These are phyloP conservation scores for Pseudomyrmex pallidus DNA, from an alignment of 1,140 invertebrate genomes.

Conservation along the genomic window DNA sequence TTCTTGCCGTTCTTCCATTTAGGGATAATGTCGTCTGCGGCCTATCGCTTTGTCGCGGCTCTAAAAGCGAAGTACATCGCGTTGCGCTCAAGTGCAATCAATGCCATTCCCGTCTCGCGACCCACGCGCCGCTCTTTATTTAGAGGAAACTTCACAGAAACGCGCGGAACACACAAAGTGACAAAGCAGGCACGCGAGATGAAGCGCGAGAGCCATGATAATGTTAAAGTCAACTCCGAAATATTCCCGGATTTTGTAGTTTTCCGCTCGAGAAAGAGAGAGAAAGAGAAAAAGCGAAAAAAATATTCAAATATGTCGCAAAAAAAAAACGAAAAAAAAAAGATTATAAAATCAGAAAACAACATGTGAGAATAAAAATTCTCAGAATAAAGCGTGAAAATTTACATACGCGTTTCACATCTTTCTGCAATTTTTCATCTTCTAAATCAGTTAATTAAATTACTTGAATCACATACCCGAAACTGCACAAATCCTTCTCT, in stretches of 20 bases:
- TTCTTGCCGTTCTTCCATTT: slow-evolving; percentile 25
- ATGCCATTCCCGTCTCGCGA: background rate
- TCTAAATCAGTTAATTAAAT: too few species aligned
- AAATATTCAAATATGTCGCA: too few species aligned
- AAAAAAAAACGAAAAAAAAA: too few species aligned
- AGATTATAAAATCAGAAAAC: too few species aligned
- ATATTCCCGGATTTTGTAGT: background rate
- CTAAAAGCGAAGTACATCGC: slow-evolving; percentile 43
- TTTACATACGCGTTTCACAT: too few species aligned
- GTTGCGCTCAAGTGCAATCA: slow-evolving; percentile 30
- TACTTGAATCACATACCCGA: too few species aligned
- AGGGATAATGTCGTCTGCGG: slow-evolving; percentile 35
- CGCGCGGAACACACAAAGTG: background rate
- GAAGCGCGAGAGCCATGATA: background rate
- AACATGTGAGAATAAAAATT: too few species aligned
- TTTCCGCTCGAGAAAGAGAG: too few species aligned
- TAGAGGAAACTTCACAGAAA: slow-evolving; percentile 4
- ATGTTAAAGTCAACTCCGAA: background rate
- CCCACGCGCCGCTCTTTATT: background rate
- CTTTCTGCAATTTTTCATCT: too few species aligned
- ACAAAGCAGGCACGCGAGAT: background rate
- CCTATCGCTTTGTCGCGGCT: slow-evolving; percentile 28
- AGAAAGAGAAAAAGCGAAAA: too few species aligned
- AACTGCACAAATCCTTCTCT: too few species aligned
- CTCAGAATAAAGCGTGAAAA: too few species aligned